Percentiles rank a stretch among this genome's conserved stretches.
These are phyloP conservation scores for Antheraea mylitta DNA, from an alignment of 1,140 invertebrate species.

Conservation along the genomic window DNA sequence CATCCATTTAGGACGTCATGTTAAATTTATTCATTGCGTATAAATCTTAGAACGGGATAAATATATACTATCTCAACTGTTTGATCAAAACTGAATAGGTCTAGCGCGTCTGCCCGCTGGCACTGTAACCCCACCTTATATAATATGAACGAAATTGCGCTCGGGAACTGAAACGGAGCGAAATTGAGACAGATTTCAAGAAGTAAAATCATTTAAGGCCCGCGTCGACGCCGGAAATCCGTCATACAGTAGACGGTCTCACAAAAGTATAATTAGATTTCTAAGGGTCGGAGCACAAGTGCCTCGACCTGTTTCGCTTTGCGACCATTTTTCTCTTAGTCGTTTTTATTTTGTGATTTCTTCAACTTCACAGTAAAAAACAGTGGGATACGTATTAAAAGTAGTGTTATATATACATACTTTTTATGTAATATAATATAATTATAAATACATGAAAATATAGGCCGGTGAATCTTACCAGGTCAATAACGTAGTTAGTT, in stretches of 20 bases:
- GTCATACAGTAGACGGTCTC: constrained; percentile 31
- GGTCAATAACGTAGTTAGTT: too few relatives aligned
- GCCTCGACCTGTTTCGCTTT: constrained; percentile 8
- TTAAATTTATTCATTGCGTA: too few relatives aligned
- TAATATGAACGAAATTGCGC: constrained; percentile 37
- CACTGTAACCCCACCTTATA: constrained; percentile 21
- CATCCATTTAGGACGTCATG: too few relatives aligned
- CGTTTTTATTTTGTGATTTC: neutral
- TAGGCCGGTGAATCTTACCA: too few relatives aligned
- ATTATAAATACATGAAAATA: too few relatives aligned
- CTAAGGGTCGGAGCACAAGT: constrained; percentile 13
- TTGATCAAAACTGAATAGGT: constrained; percentile 7
- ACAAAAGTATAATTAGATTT: constrained; percentile 44
- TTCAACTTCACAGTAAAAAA: neutral
- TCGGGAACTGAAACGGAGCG: constrained; percentile 25
- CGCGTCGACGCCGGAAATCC: constrained; percentile 35
- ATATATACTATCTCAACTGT: too few relatives aligned
- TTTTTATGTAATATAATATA: too few relatives aligned
- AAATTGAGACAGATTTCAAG: constrained; percentile 42
- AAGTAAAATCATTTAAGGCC: constrained; percentile 37
- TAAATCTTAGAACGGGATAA: too few relatives aligned
- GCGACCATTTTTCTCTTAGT: neutral
- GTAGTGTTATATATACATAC: too few relatives aligned
- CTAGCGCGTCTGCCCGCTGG: neutral
- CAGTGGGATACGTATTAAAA: too few relatives aligned